These are phyloP conservation scores for Panulirus ornatus DNA, from an alignment of 1,140 invertebrate species.

Conservation along the genomic window DNA sequence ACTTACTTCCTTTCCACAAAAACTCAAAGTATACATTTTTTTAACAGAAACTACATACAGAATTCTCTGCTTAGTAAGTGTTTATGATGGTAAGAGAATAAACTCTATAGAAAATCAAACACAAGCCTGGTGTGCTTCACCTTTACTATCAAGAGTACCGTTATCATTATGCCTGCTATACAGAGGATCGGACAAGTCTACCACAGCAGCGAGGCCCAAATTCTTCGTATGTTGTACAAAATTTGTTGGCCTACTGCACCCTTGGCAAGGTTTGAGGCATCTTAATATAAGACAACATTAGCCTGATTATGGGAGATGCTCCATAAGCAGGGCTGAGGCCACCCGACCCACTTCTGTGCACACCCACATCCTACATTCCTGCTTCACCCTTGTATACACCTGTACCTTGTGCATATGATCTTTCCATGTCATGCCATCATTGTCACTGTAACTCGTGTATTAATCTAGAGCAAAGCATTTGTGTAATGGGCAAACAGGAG, in stretches of 20 bases:
- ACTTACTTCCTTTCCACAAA: too few species aligned
- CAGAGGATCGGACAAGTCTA: slow-evolving; percentile 70
- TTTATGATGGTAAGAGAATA: too few species aligned
- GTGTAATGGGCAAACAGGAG: neutral
- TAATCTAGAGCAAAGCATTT: neutral
- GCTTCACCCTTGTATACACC: neutral
- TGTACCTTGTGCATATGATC: neutral
- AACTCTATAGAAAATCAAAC: slow-evolving; percentile 52
- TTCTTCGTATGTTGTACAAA: slow-evolving; percentile 65
- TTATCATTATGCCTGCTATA: slow-evolving; percentile 71
- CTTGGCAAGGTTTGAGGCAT: slow-evolving; percentile 71
- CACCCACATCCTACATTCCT: slow-evolving; percentile 24
- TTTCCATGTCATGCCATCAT: neutral
- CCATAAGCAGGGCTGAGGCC: slow-evolving; percentile 67
- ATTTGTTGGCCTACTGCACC: slow-evolving; percentile 68
- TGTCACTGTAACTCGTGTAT: neutral
- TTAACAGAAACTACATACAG: too few species aligned
- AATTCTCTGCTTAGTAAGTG: too few species aligned
- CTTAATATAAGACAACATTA: slow-evolving; percentile 72
- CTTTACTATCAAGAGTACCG: slow-evolving; percentile 73
- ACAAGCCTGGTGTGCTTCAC: slow-evolving; percentile 66
- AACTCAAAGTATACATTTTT: too few species aligned
- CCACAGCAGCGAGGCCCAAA: slow-evolving; percentile 69
- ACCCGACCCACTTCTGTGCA: slow-evolving; percentile 54
- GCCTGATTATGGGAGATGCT: slow-evolving; percentile 64